Conservation (phyloP, 2,113 vertebrate genomes). For the Mixornis gularis region DNA sequence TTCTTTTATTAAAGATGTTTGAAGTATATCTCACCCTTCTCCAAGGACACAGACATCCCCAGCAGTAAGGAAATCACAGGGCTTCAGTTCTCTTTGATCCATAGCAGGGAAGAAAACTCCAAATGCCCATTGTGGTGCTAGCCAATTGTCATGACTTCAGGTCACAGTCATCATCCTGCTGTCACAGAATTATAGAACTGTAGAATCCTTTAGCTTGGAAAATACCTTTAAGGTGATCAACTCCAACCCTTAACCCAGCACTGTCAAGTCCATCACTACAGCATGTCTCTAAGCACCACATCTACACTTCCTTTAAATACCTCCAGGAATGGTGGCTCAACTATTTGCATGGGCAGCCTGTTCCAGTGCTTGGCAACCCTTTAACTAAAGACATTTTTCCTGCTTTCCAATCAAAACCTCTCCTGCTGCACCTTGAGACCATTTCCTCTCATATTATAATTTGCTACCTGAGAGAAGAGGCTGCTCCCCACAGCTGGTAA, state of each 20-base stretch:
- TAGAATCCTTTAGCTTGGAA: not conserved
- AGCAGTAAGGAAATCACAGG: not conserved
- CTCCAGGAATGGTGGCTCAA: not conserved
- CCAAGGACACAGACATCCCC: not conserved
- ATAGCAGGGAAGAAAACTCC: not conserved
- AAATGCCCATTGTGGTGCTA: not conserved
- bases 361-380: not conserved
- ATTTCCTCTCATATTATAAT: not conserved
- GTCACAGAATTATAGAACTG: not conserved
- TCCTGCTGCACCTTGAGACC: not conserved
- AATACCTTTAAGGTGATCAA: not conserved
- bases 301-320: not conserved
- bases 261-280: not conserved
- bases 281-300: not conserved
- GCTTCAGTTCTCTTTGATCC: not conserved
- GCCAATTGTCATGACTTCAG: not conserved
- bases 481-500: not conserved
- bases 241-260: not conserved
- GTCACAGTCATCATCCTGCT: not conserved
- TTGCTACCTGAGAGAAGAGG: not conserved
- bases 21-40: constrained; percentile 3
- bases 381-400: not conserved
- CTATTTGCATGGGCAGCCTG: not conserved
- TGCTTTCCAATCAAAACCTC: not conserved
- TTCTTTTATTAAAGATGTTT: constrained; percentile 42